Conservation (phyloP, 2,888 invertebrate species). For the Drosophila hamatofila region DNA sequence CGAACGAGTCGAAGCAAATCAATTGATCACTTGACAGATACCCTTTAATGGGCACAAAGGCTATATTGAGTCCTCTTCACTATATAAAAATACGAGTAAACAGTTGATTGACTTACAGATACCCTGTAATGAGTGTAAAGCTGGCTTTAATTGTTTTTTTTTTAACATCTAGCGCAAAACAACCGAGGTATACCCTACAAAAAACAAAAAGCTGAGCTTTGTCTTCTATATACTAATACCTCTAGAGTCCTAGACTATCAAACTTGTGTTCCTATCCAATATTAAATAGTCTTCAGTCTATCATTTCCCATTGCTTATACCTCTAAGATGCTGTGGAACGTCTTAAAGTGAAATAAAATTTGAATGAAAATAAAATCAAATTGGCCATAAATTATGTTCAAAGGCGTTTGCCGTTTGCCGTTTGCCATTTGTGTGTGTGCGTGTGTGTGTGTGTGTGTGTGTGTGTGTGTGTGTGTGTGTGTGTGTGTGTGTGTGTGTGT, state of each 20-base stretch:
- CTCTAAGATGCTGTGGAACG: slow-evolving; percentile 10
- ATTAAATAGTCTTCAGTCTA: background rate
- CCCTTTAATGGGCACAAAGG: background rate
- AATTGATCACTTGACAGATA: background rate
- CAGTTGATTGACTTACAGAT: background rate
- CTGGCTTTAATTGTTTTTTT: background rate
- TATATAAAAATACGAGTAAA: background rate
- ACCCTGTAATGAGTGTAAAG: background rate
- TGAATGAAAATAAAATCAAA: slow-evolving; percentile 76
- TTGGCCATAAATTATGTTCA: slow-evolving; percentile 78
- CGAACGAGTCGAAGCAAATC: slow-evolving; percentile 1
- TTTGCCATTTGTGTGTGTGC: slow-evolving; percentile 36
- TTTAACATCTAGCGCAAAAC: too few relatives aligned
- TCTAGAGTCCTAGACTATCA: too few relatives aligned
- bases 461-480: background rate
- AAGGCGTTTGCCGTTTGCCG: slow-evolving; percentile 66
- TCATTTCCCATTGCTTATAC: background rate
- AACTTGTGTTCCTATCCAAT: too few relatives aligned
- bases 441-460: too few relatives aligned
- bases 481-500: slow-evolving; percentile 6
- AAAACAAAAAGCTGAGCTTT: too few relatives aligned
- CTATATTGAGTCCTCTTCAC: background rate
- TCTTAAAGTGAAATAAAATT: slow-evolving; percentile 69
- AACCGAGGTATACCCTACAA: background rate
- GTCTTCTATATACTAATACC: too few relatives aligned